phyloP scores from a whole-genome alignment of 35 echinoderm and acorn worm species.

The Lytechinus pictus region DNA sequence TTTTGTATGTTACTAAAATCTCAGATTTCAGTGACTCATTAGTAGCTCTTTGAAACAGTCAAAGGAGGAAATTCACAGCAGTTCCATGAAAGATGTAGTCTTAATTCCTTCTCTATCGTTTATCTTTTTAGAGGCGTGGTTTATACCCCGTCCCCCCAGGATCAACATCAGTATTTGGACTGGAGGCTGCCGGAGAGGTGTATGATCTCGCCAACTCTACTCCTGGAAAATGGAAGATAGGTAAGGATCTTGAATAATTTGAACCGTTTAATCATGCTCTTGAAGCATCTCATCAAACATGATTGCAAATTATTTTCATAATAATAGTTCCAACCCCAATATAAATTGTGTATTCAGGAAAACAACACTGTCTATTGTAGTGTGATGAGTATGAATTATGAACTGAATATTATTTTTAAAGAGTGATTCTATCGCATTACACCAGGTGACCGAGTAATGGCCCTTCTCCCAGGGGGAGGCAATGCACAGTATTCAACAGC shows the following conservation, averaged over 20 bases:
- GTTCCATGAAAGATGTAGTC: background rate
- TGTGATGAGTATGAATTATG: background rate
- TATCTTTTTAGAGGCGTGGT: slow-evolving; percentile 40
- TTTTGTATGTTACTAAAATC: too few relatives aligned
- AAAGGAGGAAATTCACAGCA: background rate
- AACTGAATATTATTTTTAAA: background rate
- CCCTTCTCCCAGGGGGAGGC: slow-evolving; percentile 76
- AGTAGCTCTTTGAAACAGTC: too few relatives aligned
- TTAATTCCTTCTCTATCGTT: background rate
- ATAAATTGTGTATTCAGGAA: too few relatives aligned
- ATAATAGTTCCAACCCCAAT: too few relatives aligned
- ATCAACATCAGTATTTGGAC: slow-evolving; percentile 58
- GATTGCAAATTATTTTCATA: too few relatives aligned
- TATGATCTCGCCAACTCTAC: slow-evolving; percentile 24
- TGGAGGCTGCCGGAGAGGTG: slow-evolving; percentile 66
- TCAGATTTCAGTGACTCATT: too few relatives aligned
- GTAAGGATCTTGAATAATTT: background rate
- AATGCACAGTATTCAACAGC: slow-evolving; percentile 87
- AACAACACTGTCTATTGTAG: too few relatives aligned
- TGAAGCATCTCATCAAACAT: too few relatives aligned
- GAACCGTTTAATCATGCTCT: background rate
- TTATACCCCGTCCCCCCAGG: slow-evolving; percentile 52
- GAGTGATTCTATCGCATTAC: background rate
- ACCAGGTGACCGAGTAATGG: slow-evolving; percentile 84
- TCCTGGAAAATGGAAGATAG: slow-evolving; percentile 55